These are phyloP conservation scores for Illadopsis cleaveri DNA, from an alignment of 2,113 vertebrate genomes.

Conservation along the genomic window DNA sequence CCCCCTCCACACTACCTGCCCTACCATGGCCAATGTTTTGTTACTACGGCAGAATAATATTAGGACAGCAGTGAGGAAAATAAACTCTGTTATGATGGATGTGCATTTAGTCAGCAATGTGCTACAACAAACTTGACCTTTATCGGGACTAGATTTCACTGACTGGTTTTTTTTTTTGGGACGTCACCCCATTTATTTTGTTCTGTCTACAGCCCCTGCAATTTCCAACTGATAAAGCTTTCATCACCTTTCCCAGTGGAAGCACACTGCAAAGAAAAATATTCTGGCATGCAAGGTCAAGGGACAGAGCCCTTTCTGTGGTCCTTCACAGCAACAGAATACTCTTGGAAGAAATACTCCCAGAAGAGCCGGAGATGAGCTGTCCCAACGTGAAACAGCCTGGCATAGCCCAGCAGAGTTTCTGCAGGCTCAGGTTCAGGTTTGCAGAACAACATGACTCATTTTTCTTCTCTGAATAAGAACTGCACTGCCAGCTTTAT, in stretches of 20 bases:
- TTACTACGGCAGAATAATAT: not conserved
- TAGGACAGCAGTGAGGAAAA: not conserved
- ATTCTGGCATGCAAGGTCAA: not conserved
- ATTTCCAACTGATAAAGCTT: not conserved
- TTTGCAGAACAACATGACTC: not conserved
- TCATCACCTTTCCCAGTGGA: not conserved
- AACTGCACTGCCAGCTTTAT: not conserved
- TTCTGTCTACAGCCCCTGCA: not conserved
- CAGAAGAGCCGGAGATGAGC: fast-evolving
- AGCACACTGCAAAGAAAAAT: not conserved
- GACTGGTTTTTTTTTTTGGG: not conserved
- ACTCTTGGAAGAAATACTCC: not conserved
- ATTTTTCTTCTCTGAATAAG: not conserved
- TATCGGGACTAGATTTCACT: not conserved
- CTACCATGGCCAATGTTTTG: not conserved
- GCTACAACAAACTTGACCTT: not conserved
- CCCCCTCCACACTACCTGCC: not conserved
- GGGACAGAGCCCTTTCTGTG: not conserved
- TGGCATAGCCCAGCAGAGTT: not conserved
- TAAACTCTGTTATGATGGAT: not conserved
- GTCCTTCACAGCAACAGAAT: not conserved
- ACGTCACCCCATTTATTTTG: not conserved
- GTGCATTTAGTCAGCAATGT: not conserved
- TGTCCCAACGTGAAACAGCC: not conserved
- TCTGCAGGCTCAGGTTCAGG: not conserved